These are phyloP conservation scores for Phyllostomus hastatus DNA, from an alignment of 2,113 vertebrate genomes.

Conservation along the genomic window DNA sequence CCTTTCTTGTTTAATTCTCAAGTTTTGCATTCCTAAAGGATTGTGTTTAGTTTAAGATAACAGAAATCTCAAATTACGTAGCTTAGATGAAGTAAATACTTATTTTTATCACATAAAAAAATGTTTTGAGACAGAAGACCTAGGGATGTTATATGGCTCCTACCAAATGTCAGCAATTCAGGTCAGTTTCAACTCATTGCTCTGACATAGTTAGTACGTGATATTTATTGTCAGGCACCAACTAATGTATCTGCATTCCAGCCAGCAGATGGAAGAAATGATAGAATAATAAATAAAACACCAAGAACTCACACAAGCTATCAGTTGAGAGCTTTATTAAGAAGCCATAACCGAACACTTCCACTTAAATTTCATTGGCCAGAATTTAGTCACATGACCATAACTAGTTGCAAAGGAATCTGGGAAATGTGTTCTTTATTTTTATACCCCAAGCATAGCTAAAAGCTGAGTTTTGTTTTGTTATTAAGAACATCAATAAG, in stretches of 20 bases:
- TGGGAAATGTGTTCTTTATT: neutral
- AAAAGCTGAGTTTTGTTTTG: neutral
- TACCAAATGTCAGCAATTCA: neutral
- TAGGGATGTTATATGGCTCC: neutral
- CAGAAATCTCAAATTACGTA: neutral
- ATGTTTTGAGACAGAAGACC: neutral
- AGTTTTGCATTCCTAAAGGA: neutral
- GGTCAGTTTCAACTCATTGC: neutral
- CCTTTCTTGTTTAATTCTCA: neutral
- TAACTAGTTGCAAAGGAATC: neutral
- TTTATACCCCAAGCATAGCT: neutral
- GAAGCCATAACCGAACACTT: neutral
- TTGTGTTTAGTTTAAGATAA: neutral
- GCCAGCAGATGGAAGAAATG: neutral
- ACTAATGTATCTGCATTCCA: neutral
- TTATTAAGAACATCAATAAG: neutral
- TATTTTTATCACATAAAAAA: constrained; percentile 4
- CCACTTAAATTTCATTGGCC: neutral
- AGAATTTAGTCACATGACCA: neutral
- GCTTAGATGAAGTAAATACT: neutral
- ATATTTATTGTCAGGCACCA: neutral
- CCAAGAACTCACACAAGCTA: neutral
- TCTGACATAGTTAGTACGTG: neutral
- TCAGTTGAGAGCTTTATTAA: neutral
- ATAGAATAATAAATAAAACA: neutral